Evolutionary conservation across 2,113 vertebrate species (phyloP), one percentile per base, ranked within the genome.

Genomic region (Scartelaos histophorus): DNA sequence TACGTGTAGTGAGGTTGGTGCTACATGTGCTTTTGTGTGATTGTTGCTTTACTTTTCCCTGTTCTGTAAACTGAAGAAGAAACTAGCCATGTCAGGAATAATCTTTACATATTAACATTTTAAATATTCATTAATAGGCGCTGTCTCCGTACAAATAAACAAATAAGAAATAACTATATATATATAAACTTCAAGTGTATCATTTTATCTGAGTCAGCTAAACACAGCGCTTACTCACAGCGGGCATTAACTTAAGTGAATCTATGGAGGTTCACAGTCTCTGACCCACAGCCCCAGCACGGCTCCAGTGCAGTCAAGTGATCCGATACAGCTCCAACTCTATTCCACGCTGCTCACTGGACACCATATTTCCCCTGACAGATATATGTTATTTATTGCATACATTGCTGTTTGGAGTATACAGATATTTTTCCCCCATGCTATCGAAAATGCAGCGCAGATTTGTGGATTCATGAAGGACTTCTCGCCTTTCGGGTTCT

Each of bases 381-480:
- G 46, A 82, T 80, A 80, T 70, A 45, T 75, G 22, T 80, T 84
- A 58, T 84, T 76, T 82, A 75, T 72, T 70, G 58, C 38, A 74
- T 70, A 43, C 65, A 58, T 81, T 84, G 73, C 19, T 0, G 43
- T 81, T 71, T 64, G 25, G 66, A 78, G 64, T 74, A 45, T 54
- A 70, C 54, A 29, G 65, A 71, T 75, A 22, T 43, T 70, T 79
- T 66, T 80, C 75, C 1, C 34, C 75, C 66, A 57, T 79, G 64
- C 72, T 86, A 84, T 87, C 80, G 72, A 57, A 82, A 71, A 78
- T 67, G 70, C 71, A 66, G 66, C 87, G 78, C 78, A 83, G 79
- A 85, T 87, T 87, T 49, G 1, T 67, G 58, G 45, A 74, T 89
- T 89, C 84, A 90, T 78, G 74, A 78, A 70, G 82, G 67, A 80